phyloP scores from a whole-genome alignment of 2,113 vertebrate genomes.

The Uria lomvia region DNA sequence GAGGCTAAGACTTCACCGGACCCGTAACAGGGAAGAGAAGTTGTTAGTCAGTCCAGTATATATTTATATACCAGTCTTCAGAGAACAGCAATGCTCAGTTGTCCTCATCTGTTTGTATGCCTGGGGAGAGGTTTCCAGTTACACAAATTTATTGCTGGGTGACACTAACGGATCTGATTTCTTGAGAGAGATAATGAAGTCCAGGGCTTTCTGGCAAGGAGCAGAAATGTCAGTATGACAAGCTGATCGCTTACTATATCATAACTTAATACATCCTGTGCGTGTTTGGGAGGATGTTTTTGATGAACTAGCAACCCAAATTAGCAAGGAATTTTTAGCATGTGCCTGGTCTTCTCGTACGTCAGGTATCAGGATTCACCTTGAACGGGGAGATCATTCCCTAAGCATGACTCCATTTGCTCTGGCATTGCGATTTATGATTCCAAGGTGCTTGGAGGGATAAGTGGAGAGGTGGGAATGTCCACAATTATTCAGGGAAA shows the following conservation, averaged over 20 bases:
- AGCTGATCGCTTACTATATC: slow-evolving; percentile 57
- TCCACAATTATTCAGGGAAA: slow-evolving; percentile 47
- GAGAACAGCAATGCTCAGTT: slow-evolving; percentile 48
- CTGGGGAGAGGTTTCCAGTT: slow-evolving; percentile 58
- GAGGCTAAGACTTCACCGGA: neutral
- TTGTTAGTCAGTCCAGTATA: neutral
- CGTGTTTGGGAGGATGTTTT: slow-evolving; percentile 81
- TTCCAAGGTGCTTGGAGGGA: neutral
- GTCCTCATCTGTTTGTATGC: slow-evolving; percentile 4
- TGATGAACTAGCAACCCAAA: slow-evolving; percentile 81
- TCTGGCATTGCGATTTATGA: slow-evolving; percentile 11
- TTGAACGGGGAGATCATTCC: slow-evolving; percentile 52
- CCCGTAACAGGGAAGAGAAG: neutral
- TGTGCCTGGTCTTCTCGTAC: slow-evolving; percentile 70
- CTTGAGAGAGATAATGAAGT: slow-evolving; percentile 67
- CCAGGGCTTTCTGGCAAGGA: slow-evolving; percentile 55
- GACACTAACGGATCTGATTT: slow-evolving; percentile 57
- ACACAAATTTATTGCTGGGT: slow-evolving; percentile 51
- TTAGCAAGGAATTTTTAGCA: slow-evolving; percentile 82
- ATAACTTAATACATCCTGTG: slow-evolving; percentile 73
- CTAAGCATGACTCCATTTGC: slow-evolving; percentile 38
- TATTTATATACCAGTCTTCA: slow-evolving; percentile 50
- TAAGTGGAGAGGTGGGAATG: neutral
- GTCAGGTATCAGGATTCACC: slow-evolving; percentile 71
- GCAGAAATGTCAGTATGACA: slow-evolving; percentile 69